These are phyloP conservation scores for Arbacia lixula DNA, from an alignment of 53 echinoderm and acorn worm species.

Conservation along the genomic window DNA sequence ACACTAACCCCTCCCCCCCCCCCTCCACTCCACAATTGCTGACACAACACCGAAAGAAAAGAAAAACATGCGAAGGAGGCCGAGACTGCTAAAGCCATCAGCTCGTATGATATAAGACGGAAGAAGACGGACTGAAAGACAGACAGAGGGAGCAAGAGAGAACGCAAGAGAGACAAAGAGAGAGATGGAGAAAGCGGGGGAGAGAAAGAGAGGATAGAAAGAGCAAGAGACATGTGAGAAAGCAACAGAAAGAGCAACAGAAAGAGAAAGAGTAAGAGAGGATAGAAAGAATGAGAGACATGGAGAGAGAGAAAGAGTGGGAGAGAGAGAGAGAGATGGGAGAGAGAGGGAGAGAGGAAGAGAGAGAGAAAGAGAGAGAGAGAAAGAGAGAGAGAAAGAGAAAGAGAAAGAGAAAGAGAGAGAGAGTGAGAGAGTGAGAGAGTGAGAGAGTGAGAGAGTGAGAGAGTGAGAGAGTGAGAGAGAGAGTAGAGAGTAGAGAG, in stretches of 20 bases:
- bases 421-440: not conserved
- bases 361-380: not conserved
- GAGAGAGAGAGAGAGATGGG: not conserved
- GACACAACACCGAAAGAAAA: no score
- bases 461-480: not conserved
- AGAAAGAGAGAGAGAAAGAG: not conserved
- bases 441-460: not conserved
- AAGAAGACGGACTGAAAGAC: no score
- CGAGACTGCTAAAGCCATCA: no score
- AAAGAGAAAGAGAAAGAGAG: not conserved
- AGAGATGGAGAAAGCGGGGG: not conserved
- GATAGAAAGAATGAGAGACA: not conserved
- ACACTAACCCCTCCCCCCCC: no score
- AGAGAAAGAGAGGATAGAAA: no score
- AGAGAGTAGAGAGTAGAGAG: not conserved
- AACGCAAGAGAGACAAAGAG: not conserved
- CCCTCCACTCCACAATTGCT: no score
- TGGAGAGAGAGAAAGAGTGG: not conserved
- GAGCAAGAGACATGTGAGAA: not conserved
- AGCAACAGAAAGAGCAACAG: not conserved
- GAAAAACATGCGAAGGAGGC: no score
- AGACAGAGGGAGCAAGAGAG: not conserved
- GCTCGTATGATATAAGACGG: no score
- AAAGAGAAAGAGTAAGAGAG: no score
- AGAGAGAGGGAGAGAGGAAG: not conserved